A percentile compares a stretch with the other conserved stretches of the same genome.
Evolutionary conservation across 2,888 invertebrate genomes (phyloP).

Genomic region (Agonopterix alstromeriana): DNA sequence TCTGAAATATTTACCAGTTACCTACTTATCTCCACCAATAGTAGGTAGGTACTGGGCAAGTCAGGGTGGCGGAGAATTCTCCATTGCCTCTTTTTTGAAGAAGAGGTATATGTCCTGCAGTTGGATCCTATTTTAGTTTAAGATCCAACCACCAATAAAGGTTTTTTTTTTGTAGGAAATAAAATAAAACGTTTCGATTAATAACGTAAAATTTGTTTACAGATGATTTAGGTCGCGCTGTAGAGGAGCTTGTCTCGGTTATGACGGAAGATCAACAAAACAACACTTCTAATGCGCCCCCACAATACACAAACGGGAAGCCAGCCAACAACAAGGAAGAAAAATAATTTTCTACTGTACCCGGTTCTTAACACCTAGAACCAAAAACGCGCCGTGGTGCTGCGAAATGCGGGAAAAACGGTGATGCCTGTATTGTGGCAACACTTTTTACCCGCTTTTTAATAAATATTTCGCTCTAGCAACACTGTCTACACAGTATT

Average conservation of each 20-base stretch:
- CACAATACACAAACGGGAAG: conserved; percentile 51
- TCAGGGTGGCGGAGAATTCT: too few relatives aligned
- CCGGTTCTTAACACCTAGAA: not conserved
- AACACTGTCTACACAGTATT: conserved; percentile 41
- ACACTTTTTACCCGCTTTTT: conserved; percentile 6
- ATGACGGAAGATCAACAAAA: conserved; percentile 84
- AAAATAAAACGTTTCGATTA: too few relatives aligned
- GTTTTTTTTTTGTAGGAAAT: too few relatives aligned
- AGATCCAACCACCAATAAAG: too few relatives aligned
- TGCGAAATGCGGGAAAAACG: conserved; percentile 18
- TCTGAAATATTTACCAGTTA: too few relatives aligned
- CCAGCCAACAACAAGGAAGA: not conserved
- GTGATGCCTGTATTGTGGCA: conserved; percentile 18
- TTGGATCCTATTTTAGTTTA: too few relatives aligned
- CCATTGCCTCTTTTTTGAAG: too few relatives aligned
- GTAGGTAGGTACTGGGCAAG: too few relatives aligned
- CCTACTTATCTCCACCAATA: too few relatives aligned
- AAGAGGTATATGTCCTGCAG: too few relatives aligned
- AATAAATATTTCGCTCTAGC: conserved; percentile 37
- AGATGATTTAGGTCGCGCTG: conserved; percentile 92
- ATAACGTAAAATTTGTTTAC: conserved; percentile 27
- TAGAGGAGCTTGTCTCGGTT: conserved; percentile 91
- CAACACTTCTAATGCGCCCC: conserved; percentile 49
- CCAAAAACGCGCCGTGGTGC: conserved; percentile 24
- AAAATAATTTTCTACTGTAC: not conserved